Base-by-base conservation (phyloP, 2,888 invertebrate species). In the Drosophila demipolita region DNA sequence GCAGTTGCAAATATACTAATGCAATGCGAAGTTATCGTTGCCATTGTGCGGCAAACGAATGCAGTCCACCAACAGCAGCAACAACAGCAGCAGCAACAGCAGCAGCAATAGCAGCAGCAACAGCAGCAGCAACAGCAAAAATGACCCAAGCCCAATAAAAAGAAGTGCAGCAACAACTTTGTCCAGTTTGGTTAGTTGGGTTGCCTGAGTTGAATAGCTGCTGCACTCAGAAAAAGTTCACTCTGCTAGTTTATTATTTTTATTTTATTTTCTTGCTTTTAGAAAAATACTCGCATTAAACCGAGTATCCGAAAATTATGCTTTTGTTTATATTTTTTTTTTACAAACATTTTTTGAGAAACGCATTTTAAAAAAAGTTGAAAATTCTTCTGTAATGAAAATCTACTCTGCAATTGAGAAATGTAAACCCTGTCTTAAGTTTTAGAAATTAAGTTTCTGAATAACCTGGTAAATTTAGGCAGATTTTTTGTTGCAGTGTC, bases 1-100 rank as follows among this genome's bases (percentile, higher is more conserved):
- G 48, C 52, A 61, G 20, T 48, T 59, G 60, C 81, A 76, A 66
- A 76, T 87, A 67, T 72, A 84, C 89, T 89, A 89, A 89, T 84
- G 83, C 87, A 84, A 84, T 87, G 87, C 85, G 82, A 84, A 84
- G 89, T 89, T 84, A 84, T 84, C 85, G 83, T 82, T 64, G 85
- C 87, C 82, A 89, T 84, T 84, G 83, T 83, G 86, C 70, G 78
- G 72, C 89, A 73, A 87, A 88, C 89, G 85, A 89, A 84, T 89
- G 82, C 85, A 89, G 87, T 84, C 23, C 53, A 53, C 20, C 32
- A 29, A 20, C 48, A 45, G 36, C 23, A 23, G 3, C 23, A 23
- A 2, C 32, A 36, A 6, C 36, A 15, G 6, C 20, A 52, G 66
- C 29, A 35, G 2, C 36, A 15, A 3, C 35, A 35, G 3, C 48